These are phyloP conservation scores for Anastrepha obliqua DNA, from an alignment of 1,140 invertebrate genomes.

Conservation along the genomic window DNA sequence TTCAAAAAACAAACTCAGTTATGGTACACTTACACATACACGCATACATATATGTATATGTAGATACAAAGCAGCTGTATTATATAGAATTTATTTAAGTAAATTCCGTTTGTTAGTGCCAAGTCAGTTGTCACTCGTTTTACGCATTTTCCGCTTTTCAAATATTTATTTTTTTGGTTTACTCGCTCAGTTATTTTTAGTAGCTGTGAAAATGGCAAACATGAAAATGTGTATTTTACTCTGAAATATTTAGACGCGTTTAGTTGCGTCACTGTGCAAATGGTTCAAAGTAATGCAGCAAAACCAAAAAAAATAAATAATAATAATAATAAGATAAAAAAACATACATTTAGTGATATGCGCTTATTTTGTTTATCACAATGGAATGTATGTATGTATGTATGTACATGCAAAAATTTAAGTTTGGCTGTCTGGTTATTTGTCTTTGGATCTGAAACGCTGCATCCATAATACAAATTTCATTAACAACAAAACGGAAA, in stretches of 20 bases:
- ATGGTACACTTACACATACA: no score
- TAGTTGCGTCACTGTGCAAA: slow-evolving; percentile 17
- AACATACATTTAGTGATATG: neutral
- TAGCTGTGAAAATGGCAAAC: slow-evolving; percentile 10
- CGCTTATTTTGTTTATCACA: neutral
- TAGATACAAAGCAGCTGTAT: no score
- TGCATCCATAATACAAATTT: no score
- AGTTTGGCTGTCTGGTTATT: neutral
- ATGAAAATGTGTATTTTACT: neutral
- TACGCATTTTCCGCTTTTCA: neutral
- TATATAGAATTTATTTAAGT: no score
- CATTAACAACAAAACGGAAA: no score
- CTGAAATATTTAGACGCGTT: neutral
- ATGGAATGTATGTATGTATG: no score
- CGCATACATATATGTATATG: no score
- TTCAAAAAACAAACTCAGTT: no score
- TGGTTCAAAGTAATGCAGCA: neutral
- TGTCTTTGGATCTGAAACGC: no score
- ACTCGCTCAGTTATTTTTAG: neutral
- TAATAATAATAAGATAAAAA: no score
- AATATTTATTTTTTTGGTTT: neutral
- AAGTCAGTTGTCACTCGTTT: neutral
- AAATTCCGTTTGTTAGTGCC: no score
- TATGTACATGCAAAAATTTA: neutral
- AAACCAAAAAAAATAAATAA: no score